phyloP scores from a whole-genome alignment of 2,888 invertebrate genomes.

The Hydroisotoma schaefferi region DNA sequence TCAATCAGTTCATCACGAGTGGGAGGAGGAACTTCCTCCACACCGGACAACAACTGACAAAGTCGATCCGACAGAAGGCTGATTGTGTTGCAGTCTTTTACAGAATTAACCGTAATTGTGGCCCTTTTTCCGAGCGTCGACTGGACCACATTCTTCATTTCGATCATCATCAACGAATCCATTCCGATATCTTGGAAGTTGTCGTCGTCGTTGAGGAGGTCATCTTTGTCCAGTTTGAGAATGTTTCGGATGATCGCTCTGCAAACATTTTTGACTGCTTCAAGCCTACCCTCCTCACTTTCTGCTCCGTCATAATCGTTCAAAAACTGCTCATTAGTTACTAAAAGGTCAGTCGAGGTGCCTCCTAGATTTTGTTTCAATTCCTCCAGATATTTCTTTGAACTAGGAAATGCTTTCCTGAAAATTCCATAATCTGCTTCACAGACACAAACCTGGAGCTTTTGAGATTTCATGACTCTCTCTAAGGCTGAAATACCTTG shows the following conservation, averaged over 20 bases:
- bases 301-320: conserved; percentile 15
- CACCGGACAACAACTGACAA: conserved; percentile 4
- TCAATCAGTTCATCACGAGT: conserved; percentile 14
- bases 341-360: conserved; percentile 4
- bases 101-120: conserved; percentile 20
- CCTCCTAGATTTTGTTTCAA: conserved; percentile 7
- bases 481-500: conserved; percentile 32
- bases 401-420: conserved; percentile 6
- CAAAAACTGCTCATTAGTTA: conserved; percentile 21
- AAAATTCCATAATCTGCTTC: conserved; percentile 24
- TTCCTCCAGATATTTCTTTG: conserved; percentile 5
- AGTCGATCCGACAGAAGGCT: conserved; percentile 1
- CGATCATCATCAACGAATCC: conserved; percentile 34
- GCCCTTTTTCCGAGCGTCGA: conserved; percentile 18
- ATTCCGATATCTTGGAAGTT: conserved; percentile 31
- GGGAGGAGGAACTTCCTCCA: conserved; percentile 8
- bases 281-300: conserved; percentile 4
- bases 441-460: conserved; percentile 12
- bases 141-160: conserved; percentile 33
- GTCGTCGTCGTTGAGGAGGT: conserved; percentile 23
- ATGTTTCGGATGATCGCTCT: conserved; percentile 21
- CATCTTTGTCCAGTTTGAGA: conserved; percentile 22
- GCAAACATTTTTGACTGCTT: conserved; percentile 11
- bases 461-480: conserved; percentile 14
- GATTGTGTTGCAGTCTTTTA: conserved; percentile 26